Base-by-base conservation (phyloP, 2,797 vertebrate species). In the Paguma larvata region DNA sequence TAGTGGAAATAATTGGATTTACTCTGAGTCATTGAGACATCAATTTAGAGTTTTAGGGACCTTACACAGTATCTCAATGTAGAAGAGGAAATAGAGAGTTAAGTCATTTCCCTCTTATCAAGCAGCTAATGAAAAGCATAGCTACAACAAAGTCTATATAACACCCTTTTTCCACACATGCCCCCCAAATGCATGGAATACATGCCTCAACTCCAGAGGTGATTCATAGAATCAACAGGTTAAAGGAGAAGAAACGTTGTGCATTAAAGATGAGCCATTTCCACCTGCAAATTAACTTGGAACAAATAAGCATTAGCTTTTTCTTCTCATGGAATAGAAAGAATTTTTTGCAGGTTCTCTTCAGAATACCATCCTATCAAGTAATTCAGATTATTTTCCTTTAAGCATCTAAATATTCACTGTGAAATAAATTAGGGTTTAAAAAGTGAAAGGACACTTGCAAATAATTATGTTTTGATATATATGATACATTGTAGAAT, bases 1-100 rank as follows among this genome's bases (percentile, higher is more conserved):
- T 88, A 93, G 87, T 96, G 87, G 89, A 97, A 97, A 97, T 97
- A 97, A 97, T 95, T 96, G 70, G 56, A 95, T 98, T 97, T 97
- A 98, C 56, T 97, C 53, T 97, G 83, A 95, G 85, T 97, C 32
- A 53, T 93, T 59, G 68, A 80, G 51, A 85, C 15, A 59, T 65
- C 78, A 38, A 83, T 88, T 95, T 95, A 93, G 75, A 86, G 41
- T 89, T 96, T 96, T 94, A 75, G 44, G 18, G 27, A 96, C 92
- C 30, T 97, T 97, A 85, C 27, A 89, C 96, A 85, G 11, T 91
- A 85, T 94, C 46, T 93, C 44, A 70, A 44, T 93, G 56, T 92
- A 92, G n/a, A 88, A 90, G 56, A 94, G 30, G 32, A 95, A 94
- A 72, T 65, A 68, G 13, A 89, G 56, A 67, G 75, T 91, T 96